Evolutionary conservation across 2,888 invertebrate species (phyloP).

Genomic region (Amphipyra berbera): DNA sequence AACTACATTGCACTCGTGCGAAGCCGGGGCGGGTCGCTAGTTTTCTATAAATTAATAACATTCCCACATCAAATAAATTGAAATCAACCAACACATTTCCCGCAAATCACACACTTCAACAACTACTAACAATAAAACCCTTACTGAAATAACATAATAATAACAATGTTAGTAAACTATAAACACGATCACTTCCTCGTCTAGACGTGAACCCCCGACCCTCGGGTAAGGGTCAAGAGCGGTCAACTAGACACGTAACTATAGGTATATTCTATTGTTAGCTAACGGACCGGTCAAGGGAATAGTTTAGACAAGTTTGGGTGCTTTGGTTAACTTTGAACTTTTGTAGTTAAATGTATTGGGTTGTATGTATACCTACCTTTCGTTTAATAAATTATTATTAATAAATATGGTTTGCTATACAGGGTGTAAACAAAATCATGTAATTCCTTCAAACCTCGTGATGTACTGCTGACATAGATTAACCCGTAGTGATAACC

Average conservation of each 20-base stretch:
- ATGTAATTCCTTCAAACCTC: no score
- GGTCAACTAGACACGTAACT: constrained; percentile 46
- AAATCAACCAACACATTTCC: background rate
- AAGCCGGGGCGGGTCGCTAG: no score
- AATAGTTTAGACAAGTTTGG: constrained; percentile 5
- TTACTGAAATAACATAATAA: constrained; percentile 10
- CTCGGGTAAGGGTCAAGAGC: constrained; percentile 49
- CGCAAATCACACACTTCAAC: background rate
- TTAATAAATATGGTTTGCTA: no score
- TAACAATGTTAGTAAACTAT: constrained; percentile 47
- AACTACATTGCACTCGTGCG: no score
- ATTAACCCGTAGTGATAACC: no score
- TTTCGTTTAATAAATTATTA: no score
- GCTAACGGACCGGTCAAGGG: background rate
- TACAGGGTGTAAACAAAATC: no score
- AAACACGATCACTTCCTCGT: constrained; percentile 43
- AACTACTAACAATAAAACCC: constrained; percentile 8
- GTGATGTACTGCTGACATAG: no score
- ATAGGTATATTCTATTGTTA: constrained; percentile 32
- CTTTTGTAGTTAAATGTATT: no score
- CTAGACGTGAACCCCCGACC: constrained; percentile 52
- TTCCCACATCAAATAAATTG: background rate
- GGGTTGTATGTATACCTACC: no score
- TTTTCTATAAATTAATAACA: no score
- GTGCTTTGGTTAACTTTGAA: background rate